Base-by-base conservation (phyloP, 2,797 vertebrate species). In the Coregonus ussuriensis region DNA sequence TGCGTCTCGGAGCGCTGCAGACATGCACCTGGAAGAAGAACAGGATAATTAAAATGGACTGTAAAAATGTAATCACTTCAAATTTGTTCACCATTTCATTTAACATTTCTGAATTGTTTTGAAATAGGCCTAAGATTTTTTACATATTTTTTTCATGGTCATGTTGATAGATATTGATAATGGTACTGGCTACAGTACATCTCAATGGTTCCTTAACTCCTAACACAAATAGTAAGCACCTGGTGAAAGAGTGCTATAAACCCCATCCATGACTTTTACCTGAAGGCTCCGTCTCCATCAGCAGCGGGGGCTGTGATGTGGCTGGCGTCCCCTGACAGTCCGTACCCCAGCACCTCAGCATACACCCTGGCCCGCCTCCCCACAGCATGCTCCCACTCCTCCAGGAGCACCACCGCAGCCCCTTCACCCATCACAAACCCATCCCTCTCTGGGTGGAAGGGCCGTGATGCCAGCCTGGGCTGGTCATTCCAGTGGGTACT, bases 401-500 rank as follows among this genome's bases (percentile, higher is more conserved):
- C 98, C 80, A 99, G 88, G 69, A 99, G 78, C 3, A 99, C 86
- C 80, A 99, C 94, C 0, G 97, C 96, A 0, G 98, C 95, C 0
- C 98, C 98, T 81, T 99, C 98, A 6, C 97, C 98, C 97, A 99
- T 99, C 25, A 99, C 96, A 83, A 99, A 99, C 14, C 98, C 98
- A 66, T 97, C 97, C 78, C 98, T 94, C 70, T 95, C 93, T 0
- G 96, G 95, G 84, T 99, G 98, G 84, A 99, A 99, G 0, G 98
- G 98, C 2, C 97, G 95, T 0, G 97, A 98, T 0, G 98, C 96
- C 62, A 89, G 80, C 62, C 89, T 88, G 18, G 98, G 98, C 62
- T 83, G 88, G 0, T 93, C 80, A 73, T 99, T 99, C 92, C 95
- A 98, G 77, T 89, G 94, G 0, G 96, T 97, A 83, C 96, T 96